Evolutionary conservation across 1,140 invertebrate genomes (phyloP), one percentile per base, ranked within the genome.

Genomic region (Gryllus bimaculatus): DNA sequence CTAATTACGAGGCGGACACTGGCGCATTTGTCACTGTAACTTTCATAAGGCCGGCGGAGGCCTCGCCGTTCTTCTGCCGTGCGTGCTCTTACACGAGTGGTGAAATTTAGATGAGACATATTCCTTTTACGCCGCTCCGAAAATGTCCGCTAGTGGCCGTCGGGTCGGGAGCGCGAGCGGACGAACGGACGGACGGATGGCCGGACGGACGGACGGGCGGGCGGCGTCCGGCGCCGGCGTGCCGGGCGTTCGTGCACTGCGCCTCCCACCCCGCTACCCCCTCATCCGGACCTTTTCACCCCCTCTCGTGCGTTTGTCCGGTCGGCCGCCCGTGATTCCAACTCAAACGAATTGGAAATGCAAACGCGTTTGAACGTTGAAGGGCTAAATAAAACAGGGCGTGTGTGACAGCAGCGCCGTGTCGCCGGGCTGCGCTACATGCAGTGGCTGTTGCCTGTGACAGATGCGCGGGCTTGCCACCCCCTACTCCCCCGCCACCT

Each of bases 301-400:
- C 10, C 18, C 18, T 13, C 54, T 18, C 54, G 54, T 18, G 54
- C 54, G 26, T 39, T 39, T 39, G 26, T 39, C 54, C 54, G 18
- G 18, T 18, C 10, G 10, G 54, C 54, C 54, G 54, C 18, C 10
- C 54, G 54, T 66, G 54, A 66, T 66, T 66, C 54, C 54, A 66
- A 66, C 54, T 66, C 54, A 66, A 66, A 66, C 54, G 54, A 66
- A 66, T 66, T 66, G 54, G 54, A 66, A 66, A 66, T 66, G 54
- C 54, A 66, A 66, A 66, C 54, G 54, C 54, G 54, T 66, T 66
- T 66, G 54, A 66, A 66, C 54, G 54, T 10, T 66, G 54, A 66
- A 66, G 54, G 18, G 54, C 54, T 66, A 66, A 66, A 66, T 66
- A 66, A 66, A 66, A 66, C 54, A 66, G 10, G 54, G 54, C 54